Conservation (phyloP, 2,888 invertebrate genomes). For the Napeogenes inachia region DNA sequence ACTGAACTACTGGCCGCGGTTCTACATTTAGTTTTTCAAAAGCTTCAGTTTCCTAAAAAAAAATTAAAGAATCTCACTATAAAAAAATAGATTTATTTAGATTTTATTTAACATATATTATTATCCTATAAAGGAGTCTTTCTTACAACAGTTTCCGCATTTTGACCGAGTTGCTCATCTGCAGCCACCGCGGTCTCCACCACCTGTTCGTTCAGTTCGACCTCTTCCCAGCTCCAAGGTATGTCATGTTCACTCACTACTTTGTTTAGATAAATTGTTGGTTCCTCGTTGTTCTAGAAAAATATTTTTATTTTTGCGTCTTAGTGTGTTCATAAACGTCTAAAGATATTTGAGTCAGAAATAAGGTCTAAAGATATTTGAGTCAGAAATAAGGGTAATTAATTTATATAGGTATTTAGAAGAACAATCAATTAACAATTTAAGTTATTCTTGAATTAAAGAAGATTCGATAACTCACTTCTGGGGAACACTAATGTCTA, state of each 20-base stretch:
- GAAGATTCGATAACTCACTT: too few relatives aligned
- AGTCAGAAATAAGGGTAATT: neutral
- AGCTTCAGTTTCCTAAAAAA: constrained; percentile 7
- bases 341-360: too few relatives aligned
- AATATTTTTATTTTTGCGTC: too few relatives aligned
- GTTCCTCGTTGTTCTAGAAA: constrained; percentile 38
- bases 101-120: too few relatives aligned
- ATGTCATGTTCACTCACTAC: constrained; percentile 24
- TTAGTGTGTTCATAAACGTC: too few relatives aligned
- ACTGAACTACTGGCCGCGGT: constrained; percentile 24
- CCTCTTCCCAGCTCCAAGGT: constrained; percentile 55
- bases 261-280: constrained; percentile 44
- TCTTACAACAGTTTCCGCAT: constrained; percentile 19
- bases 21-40: neutral
- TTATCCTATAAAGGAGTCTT: neutral
- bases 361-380: too few relatives aligned
- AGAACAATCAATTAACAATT: too few relatives aligned
- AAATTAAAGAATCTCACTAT: too few relatives aligned
- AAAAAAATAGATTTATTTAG: too few relatives aligned
- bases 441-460: too few relatives aligned
- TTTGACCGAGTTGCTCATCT: constrained; percentile 35
- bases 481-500: too few relatives aligned
- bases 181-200: constrained; percentile 40
- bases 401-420: neutral
- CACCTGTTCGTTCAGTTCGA: constrained; percentile 36